phyloP scores from a whole-genome alignment of 2,113 vertebrate genomes.

The Podarcis raffonei region DNA sequence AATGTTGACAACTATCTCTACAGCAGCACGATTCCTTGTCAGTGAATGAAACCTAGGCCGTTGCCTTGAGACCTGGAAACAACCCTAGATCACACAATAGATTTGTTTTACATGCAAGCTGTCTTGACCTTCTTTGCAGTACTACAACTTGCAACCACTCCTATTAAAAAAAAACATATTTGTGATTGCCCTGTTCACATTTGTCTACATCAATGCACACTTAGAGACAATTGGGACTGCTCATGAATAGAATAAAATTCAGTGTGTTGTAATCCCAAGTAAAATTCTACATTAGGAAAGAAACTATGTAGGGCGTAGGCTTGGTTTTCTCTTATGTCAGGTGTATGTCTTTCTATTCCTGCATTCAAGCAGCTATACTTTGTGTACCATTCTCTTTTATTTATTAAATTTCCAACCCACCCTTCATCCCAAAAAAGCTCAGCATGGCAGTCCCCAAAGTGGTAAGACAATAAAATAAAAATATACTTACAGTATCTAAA shows the following conservation, averaged over 20 bases:
- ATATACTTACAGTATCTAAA: too few species aligned
- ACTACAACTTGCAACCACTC: neutral
- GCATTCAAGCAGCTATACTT: neutral
- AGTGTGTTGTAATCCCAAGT: neutral
- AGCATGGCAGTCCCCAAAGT: too few species aligned
- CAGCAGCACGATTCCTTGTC: neutral
- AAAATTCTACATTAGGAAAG: neutral
- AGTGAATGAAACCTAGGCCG: neutral
- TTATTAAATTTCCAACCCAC: too few species aligned
- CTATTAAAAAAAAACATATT: neutral
- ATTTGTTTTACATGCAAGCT: neutral
- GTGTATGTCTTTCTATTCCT: neutral
- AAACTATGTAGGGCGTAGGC: neutral
- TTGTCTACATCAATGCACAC: neutral
- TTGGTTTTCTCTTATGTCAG: neutral
- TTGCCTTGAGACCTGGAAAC: neutral
- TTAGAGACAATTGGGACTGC: neutral
- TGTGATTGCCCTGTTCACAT: neutral
- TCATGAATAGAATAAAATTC: neutral
- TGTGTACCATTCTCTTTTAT: neutral
- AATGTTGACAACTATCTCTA: neutral
- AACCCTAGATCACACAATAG: neutral
- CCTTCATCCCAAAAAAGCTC: too few species aligned
- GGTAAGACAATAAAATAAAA: too few species aligned
- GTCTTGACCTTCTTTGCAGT: neutral